These are phyloP conservation scores for Alouatta palliata DNA, from an alignment of 2,113 vertebrate species.

Conservation along the genomic window DNA sequence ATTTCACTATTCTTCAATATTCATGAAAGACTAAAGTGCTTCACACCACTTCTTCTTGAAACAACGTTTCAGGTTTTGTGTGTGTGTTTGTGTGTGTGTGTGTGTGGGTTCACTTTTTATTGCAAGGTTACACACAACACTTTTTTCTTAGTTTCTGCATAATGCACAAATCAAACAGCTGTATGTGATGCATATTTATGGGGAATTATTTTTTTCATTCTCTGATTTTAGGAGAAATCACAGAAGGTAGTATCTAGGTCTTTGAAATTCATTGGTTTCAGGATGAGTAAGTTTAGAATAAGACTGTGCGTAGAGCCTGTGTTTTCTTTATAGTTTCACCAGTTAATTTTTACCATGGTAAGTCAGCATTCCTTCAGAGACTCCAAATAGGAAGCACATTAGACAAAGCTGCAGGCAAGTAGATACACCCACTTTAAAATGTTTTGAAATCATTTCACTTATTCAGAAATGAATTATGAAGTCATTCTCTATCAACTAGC, in stretches of 20 bases:
- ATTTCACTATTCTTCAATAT: conserved; percentile 13
- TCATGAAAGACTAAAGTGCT: not conserved
- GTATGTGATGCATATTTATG: conserved; percentile 39
- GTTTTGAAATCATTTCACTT: not conserved
- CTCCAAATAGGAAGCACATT: conserved; percentile 35
- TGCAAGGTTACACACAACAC: not conserved
- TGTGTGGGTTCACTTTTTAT: not conserved
- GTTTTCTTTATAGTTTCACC: conserved; percentile 9
- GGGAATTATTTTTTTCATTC: not conserved
- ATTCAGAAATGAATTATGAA: conserved; percentile 36
- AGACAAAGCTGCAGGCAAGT: not conserved
- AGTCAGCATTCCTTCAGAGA: not conserved
- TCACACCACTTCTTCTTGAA: not conserved
- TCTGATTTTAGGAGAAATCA: conserved; percentile 48
- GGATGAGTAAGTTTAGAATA: not conserved
- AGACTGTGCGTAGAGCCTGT: not conserved
- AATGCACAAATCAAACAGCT: conserved; percentile 44
- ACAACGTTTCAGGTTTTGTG: not conserved
- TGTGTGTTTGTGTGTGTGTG: too few relatives aligned
- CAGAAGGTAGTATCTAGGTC: not conserved
- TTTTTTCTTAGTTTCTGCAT: conserved; percentile 48
- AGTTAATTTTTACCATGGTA: conserved; percentile 14
- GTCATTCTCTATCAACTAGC: not conserved
- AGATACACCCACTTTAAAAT: not conserved
- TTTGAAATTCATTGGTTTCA: conserved; percentile 46